Conservation (phyloP, 2,797 vertebrate genomes). For the Hylomyscus alleni region DNA sequence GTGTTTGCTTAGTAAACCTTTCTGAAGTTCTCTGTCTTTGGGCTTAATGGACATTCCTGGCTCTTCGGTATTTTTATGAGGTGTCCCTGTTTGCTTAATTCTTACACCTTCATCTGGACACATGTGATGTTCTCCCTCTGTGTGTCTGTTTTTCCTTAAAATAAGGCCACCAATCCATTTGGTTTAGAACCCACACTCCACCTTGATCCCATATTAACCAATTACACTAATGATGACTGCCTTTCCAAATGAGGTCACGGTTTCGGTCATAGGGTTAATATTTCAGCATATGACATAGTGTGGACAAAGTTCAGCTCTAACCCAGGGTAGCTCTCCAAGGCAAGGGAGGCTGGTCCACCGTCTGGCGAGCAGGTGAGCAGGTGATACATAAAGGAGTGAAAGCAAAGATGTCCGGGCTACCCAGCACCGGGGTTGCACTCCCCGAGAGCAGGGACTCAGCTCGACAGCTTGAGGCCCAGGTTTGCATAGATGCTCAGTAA, state of each 20-base stretch:
- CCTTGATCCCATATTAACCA: neutral
- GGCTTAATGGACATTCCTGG: too few relatives aligned
- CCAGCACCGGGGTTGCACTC: rapidly evolving
- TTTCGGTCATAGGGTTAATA: neutral
- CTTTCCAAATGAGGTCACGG: neutral
- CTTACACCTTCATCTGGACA: neutral
- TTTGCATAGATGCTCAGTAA: neutral
- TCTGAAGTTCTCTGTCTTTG: too few relatives aligned
- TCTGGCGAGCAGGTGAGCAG: neutral
- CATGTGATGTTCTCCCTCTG: rapidly evolving
- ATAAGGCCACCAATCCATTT: neutral
- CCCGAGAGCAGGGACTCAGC: neutral
- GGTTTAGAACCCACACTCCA: neutral
- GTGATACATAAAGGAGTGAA: neutral
- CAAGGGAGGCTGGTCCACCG: neutral
- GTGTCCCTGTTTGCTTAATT: too few relatives aligned
- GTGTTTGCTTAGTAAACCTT: too few relatives aligned
- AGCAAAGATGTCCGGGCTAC: neutral
- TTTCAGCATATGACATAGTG: neutral
- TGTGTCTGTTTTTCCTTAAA: neutral
- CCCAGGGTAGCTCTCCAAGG: neutral
- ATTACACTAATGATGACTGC: neutral
- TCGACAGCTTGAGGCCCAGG: neutral
- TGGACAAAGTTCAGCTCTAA: neutral
- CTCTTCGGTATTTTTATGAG: too few relatives aligned